Conservation (phyloP, 2,113 vertebrate species). For the Mohoua ochrocephala region DNA sequence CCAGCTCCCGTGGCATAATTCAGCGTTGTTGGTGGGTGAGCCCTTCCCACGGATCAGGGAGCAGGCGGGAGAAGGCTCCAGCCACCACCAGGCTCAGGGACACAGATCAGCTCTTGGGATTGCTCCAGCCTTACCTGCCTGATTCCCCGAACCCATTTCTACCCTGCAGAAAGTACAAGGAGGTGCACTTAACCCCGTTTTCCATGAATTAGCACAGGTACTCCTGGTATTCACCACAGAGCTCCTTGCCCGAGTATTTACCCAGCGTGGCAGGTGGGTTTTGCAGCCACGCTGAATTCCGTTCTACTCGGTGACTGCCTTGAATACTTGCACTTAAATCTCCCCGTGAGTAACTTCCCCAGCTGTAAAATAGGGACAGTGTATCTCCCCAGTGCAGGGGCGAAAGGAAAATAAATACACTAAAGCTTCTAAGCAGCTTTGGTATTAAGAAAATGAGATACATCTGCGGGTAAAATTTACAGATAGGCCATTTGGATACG, state of each 20-base stretch:
- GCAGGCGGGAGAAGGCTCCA: neutral
- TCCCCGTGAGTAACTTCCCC: neutral
- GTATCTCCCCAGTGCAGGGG: neutral
- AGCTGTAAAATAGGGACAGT: constrained; percentile 26
- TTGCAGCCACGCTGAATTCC: constrained; percentile 19
- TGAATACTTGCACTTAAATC: constrained; percentile 5
- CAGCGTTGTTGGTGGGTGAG: rapidly evolving
- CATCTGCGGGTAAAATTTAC: constrained; percentile 43
- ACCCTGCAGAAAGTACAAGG: neutral
- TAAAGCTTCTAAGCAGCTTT: constrained; percentile 50
- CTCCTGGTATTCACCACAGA: neutral
- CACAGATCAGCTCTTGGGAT: neutral
- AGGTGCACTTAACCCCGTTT: neutral
- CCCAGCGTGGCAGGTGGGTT: constrained; percentile 45
- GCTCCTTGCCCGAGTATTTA: neutral
- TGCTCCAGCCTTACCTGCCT: neutral
- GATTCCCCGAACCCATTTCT: neutral
- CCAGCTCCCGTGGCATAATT: rapidly evolving
- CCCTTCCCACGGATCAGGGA: neutral
- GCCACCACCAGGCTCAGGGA: neutral
- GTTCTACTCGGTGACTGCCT: neutral
- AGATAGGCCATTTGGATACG: neutral
- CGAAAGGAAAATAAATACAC: constrained; percentile 47
- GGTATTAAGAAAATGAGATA: constrained; percentile 54
- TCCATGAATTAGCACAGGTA: neutral